phyloP scores from a whole-genome alignment of 2,888 invertebrate species.

The Lepidocyrtinus sp. region DNA sequence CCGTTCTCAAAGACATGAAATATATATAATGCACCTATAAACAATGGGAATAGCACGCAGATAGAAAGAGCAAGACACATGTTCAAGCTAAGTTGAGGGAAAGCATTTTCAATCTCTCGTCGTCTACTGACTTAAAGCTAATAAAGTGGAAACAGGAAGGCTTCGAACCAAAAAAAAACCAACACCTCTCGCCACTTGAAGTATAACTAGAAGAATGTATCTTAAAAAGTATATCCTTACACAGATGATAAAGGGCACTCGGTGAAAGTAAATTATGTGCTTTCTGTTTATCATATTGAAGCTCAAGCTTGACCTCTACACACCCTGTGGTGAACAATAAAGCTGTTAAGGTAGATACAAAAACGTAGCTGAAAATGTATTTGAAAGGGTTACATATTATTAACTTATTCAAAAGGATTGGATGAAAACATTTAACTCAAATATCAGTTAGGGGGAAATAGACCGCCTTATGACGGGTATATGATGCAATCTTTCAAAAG shows the following conservation, averaged over 20 bases:
- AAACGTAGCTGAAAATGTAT: too few relatives aligned
- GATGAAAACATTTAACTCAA: too few relatives aligned
- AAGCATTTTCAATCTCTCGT: not conserved
- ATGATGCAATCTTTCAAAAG: too few relatives aligned
- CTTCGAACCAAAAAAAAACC: not conserved
- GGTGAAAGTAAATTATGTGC: not conserved
- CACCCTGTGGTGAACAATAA: constrained; percentile 46
- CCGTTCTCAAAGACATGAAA: constrained; percentile 41
- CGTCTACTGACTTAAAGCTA: constrained; percentile 2
- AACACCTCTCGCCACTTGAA: not conserved
- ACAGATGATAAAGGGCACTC: not conserved
- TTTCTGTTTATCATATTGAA: constrained; percentile 34
- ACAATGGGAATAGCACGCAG: too few relatives aligned
- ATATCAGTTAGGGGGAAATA: too few relatives aligned
- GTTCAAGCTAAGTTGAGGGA: too few relatives aligned
- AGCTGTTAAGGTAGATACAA: too few relatives aligned
- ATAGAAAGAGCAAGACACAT: too few relatives aligned
- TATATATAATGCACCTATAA: constrained; percentile 22
- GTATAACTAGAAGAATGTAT: not conserved
- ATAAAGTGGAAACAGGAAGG: not conserved
- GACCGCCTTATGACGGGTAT: too few relatives aligned
- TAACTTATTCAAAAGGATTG: too few relatives aligned
- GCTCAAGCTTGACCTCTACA: constrained; percentile 43
- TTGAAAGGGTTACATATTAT: too few relatives aligned
- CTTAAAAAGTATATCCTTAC: not conserved